A percentile compares a stretch with the other conserved stretches of the same genome.
phyloP scores from a whole-genome alignment of 1,140 invertebrate species.

The Cotesia glomerata region DNA sequence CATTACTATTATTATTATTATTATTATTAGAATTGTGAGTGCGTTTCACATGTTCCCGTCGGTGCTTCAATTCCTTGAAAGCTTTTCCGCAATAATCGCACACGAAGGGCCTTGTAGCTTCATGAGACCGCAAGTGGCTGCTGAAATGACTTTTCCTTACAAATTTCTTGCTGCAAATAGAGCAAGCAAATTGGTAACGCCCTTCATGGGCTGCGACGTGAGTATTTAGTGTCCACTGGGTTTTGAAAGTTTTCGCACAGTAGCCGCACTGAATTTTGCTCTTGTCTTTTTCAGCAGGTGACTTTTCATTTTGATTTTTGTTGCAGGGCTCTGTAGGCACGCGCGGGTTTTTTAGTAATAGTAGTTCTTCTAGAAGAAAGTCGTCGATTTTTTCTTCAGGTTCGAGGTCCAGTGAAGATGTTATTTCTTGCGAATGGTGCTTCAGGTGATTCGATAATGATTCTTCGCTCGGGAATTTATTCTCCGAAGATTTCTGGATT shows the following conservation, averaged over 20 bases:
- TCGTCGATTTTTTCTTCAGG: conserved; percentile 38
- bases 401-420: conserved; percentile 9
- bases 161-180: conserved; percentile 59
- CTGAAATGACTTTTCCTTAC: conserved; percentile 61
- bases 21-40: conserved; percentile 42
- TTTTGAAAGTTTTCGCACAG: conserved; percentile 61
- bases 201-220: conserved; percentile 60
- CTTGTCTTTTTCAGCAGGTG: conserved; percentile 6
- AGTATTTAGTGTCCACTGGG: conserved; percentile 60
- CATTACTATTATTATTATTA: too few relatives aligned
- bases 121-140: conserved; percentile 57
- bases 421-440: conserved; percentile 42
- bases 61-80: conserved; percentile 60
- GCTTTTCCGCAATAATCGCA: conserved; percentile 60
- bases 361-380: conserved; percentile 57
- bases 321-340: conserved; percentile 14
- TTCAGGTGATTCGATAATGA: conserved; percentile 49
- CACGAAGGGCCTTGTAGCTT: conserved; percentile 56
- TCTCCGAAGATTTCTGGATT: conserved; percentile 37
- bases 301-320: conserved; percentile 12
- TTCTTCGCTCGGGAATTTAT: conserved; percentile 36
- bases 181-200: conserved; percentile 58
- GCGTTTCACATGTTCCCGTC: conserved; percentile 57
- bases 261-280: conserved; percentile 56
- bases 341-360: conserved; percentile 48